phyloP scores from a whole-genome alignment of 2,888 invertebrate genomes.

The Tetheella fluctuosa region DNA sequence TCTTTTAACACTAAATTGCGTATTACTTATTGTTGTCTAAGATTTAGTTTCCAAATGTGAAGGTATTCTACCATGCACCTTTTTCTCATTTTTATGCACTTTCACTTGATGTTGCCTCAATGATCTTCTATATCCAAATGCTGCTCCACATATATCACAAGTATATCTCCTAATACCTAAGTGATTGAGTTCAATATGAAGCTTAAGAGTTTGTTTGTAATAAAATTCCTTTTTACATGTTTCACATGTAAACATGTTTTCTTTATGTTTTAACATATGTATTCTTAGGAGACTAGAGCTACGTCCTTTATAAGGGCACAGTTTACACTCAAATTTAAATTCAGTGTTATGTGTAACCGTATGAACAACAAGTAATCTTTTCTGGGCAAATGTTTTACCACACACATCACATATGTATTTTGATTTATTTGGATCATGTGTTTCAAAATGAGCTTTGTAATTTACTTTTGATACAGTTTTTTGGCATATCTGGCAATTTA shows the following conservation, averaged over 20 bases:
- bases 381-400: constrained; percentile 26
- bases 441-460: constrained; percentile 37
- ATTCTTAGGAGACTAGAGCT: constrained; percentile 37
- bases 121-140: constrained; percentile 41
- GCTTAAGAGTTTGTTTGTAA: constrained; percentile 34
- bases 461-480: constrained; percentile 27
- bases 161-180: constrained; percentile 35
- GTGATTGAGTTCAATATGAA: constrained; percentile 40
- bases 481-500: constrained; percentile 40
- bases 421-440: constrained; percentile 26
- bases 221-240: constrained; percentile 38
- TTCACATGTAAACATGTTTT: constrained; percentile 31
- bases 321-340: constrained; percentile 49
- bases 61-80: constrained; percentile 31
- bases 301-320: constrained; percentile 50
- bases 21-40: too few relatives aligned
- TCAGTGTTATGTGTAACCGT: constrained; percentile 43
- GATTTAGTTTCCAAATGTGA: constrained; percentile 41
- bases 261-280: constrained; percentile 51
- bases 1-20: too few relatives aligned
- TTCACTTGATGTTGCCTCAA: constrained; percentile 47
- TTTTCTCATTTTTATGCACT: constrained; percentile 45
- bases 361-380: neutral
- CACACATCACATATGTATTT: constrained; percentile 52
- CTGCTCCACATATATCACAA: constrained; percentile 51